Base-by-base conservation (phyloP, 2,113 vertebrate species). In the Nanorana parkeri region DNA sequence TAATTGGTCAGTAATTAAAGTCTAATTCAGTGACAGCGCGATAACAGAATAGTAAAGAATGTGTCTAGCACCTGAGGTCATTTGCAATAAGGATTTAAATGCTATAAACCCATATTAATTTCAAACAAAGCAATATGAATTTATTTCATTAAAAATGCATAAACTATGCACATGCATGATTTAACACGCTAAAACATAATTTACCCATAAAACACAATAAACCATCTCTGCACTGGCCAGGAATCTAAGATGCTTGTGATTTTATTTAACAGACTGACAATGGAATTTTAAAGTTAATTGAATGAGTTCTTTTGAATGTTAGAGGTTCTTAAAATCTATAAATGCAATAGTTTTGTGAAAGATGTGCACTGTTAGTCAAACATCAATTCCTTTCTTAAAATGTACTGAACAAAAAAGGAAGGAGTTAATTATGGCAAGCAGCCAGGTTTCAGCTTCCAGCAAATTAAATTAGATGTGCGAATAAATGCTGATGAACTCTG, bases 1-100 rank as follows among this genome's bases (percentile, higher is more conserved):
- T 89, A 90, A 90, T 89, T 86, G 75, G 63, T 71, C 86, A 90
- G 63, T 84, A 88, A 88, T 86, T 87, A 83, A 0, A 64, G 84
- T 87, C 75, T 88, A 88, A 88, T 75, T 85, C 68, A 90, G 80
- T 84, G 78, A 84, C 61, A 56, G 3, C 69, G 41, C 77, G 63
- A 63, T 76, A 83, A 79, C 66, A 82, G 84, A 87, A 58, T 85
- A 79, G n/a, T 83, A 86, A 89, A 90, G 86, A 78, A 85, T 69
- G 84, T 24, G 75, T 17, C 54, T 85, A 24, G 65, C 52, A 55
- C 72, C 88, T 81, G 68, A 41, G 84, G 81, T 85, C 76, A 16
- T 90, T 87, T 86, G 71, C 63, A 83, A 85, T 71, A 86, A 56
- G 78, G 74, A 83, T 75, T 54, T 65, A 84, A 54, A 74, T 74